Conservation (phyloP, 2,888 invertebrate genomes). For the Glaucopsyche alexis region DNA sequence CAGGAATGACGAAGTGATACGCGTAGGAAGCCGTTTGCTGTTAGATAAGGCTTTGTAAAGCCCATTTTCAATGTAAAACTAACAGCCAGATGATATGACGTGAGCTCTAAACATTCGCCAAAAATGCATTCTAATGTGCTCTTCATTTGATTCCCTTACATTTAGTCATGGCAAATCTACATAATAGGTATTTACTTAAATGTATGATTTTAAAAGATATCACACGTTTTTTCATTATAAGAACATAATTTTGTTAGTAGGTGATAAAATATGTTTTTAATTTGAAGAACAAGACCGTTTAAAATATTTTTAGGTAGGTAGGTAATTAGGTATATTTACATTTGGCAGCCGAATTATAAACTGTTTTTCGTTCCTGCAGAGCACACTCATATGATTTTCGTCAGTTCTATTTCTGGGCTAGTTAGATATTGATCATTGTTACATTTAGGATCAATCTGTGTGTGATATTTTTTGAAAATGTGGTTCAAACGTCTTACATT, state of each 20-base stretch:
- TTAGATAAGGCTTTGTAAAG: neutral
- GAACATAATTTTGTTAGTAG: slow-evolving; percentile 14
- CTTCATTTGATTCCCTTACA: neutral
- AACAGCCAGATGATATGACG: neutral
- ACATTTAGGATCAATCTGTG: neutral
- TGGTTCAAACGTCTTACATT: too few relatives aligned
- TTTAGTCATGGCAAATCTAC: slow-evolving; percentile 1
- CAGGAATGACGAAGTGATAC: slow-evolving; percentile 20
- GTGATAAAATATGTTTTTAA: slow-evolving; percentile 6
- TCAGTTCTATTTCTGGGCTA: slow-evolving; percentile 18
- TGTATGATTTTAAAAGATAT: neutral
- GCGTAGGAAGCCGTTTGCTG: slow-evolving; percentile 20
- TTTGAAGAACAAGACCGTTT: neutral
- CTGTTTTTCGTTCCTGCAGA: neutral
- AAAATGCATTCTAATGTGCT: slow-evolving; percentile 3
- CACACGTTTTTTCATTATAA: slow-evolving; percentile 20
- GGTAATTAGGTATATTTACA: too few relatives aligned
- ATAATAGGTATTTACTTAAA: neutral
- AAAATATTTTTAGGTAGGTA: slow-evolving; percentile 14
- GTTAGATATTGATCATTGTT: slow-evolving; percentile 6
- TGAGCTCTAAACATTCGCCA: neutral
- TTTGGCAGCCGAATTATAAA: slow-evolving; percentile 20
- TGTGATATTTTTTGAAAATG: neutral
- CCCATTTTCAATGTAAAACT: neutral
- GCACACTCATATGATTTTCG: neutral